These are phyloP conservation scores for Penelope pileata DNA, from an alignment of 2,113 vertebrate species.

Conservation along the genomic window DNA sequence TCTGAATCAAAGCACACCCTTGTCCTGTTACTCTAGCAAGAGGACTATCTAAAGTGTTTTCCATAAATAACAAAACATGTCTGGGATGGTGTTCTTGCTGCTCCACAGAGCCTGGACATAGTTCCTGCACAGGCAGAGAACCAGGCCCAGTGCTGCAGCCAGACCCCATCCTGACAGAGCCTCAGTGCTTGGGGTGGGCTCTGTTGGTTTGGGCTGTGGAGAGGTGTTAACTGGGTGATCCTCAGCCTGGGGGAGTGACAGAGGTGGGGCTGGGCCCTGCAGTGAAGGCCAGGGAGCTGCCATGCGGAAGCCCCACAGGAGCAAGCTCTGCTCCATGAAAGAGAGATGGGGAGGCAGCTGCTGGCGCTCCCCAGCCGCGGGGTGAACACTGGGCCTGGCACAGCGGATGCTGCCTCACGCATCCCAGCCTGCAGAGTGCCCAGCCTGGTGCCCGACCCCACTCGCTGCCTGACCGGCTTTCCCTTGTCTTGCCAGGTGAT, in stretches of 20 bases:
- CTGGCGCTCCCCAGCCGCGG: no score
- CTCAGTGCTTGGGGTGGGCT: neutral
- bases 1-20: neutral
- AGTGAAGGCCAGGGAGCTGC: neutral
- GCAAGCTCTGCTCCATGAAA: no score
- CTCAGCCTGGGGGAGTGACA: no score
- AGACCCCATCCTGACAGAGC: neutral
- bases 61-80: fast-evolving
- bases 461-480: neutral
- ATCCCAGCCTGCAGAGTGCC: neutral
- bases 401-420: no score
- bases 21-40: fast-evolving
- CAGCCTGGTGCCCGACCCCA: neutral
- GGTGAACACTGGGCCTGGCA: no score
- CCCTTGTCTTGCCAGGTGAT: slow-evolving; percentile 78
- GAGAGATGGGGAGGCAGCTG: no score
- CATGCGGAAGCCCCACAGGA: no score
- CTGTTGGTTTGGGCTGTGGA: neutral
- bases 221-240: neutral
- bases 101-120: neutral
- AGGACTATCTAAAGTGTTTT: neutral
- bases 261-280: neutral
- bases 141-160: neutral
- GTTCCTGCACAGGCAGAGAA: neutral
- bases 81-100: no score